phyloP scores from a whole-genome alignment of 1,140 invertebrate species.

The Drosophila mauritiana region DNA sequence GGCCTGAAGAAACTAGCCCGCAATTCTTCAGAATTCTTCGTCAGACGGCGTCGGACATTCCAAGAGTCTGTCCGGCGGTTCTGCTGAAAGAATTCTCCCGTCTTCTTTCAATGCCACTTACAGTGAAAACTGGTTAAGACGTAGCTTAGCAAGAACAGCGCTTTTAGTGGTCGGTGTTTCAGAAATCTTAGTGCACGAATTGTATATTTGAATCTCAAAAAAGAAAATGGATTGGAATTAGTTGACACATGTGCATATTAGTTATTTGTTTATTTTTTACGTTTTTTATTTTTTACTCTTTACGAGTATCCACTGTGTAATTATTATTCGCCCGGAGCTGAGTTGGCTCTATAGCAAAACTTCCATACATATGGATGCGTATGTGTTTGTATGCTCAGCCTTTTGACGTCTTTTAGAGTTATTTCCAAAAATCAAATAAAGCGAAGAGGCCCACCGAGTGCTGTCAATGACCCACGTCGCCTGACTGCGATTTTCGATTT shows the following conservation, averaged over 20 bases:
- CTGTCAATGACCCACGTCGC: constrained; percentile 48
- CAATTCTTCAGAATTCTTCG: constrained; percentile 29
- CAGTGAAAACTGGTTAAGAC: not conserved
- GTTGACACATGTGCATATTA: no score
- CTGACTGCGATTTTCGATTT: not conserved
- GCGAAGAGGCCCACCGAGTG: not conserved
- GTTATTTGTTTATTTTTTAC: no score
- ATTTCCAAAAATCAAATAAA: not conserved
- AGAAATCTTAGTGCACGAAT: no score
- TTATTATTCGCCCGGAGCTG: not conserved
- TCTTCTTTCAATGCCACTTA: not conserved
- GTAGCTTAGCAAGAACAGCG: no score
- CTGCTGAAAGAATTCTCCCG: constrained; percentile 5
- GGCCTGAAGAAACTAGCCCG: constrained; percentile 13
- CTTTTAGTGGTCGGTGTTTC: no score
- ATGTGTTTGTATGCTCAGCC: not conserved
- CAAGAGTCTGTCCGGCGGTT: not conserved
- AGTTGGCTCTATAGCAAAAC: not conserved
- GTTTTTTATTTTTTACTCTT: not conserved
- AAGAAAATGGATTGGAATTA: no score
- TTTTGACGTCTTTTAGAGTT: no score
- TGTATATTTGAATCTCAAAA: not conserved
- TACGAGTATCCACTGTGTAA: not conserved
- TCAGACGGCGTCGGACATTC: not conserved
- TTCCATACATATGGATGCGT: not conserved